Conservation (phyloP, 2,888 invertebrate species). For the Dynastes tityus region DNA sequence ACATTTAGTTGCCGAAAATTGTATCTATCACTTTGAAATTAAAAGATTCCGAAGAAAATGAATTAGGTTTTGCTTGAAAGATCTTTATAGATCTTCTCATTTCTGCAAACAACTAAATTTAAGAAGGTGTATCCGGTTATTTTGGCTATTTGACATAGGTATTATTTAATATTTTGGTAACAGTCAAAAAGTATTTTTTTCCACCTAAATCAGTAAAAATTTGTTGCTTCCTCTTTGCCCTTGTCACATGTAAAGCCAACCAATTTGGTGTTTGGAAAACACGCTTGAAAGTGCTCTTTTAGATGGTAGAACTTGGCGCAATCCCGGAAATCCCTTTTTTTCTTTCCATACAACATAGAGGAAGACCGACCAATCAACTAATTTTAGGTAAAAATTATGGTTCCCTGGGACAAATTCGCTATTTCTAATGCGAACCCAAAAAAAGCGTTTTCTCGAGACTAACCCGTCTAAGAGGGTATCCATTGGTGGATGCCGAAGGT, state of each 20-base stretch:
- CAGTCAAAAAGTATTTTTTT: too few species aligned
- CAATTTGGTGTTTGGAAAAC: not conserved
- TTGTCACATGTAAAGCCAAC: too few species aligned
- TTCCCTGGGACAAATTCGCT: slow-evolving; percentile 91
- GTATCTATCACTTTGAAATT: not conserved
- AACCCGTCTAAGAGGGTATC: slow-evolving; percentile 85
- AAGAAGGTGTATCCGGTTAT: too few species aligned
- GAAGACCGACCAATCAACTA: not conserved
- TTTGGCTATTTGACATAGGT: too few species aligned
- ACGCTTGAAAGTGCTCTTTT: not conserved
- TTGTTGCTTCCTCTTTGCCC: too few species aligned
- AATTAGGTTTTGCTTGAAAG: not conserved
- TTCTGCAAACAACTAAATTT: too few species aligned
- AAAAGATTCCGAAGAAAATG: not conserved
- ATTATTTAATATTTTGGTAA: too few species aligned
- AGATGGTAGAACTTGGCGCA: not conserved
- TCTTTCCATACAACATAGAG: not conserved
- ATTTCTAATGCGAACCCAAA: slow-evolving; percentile 94
- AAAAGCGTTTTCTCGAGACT: slow-evolving; percentile 95
- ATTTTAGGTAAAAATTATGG: slow-evolving; percentile 95
- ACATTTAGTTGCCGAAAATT: too few species aligned
- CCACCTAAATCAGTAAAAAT: too few species aligned
- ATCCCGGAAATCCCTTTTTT: slow-evolving; percentile 31
- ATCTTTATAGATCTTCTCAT: not conserved
- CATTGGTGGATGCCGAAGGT: slow-evolving; percentile 74